Conservation (phyloP, 2,888 invertebrate species). For the Branchellion lobata region DNA sequence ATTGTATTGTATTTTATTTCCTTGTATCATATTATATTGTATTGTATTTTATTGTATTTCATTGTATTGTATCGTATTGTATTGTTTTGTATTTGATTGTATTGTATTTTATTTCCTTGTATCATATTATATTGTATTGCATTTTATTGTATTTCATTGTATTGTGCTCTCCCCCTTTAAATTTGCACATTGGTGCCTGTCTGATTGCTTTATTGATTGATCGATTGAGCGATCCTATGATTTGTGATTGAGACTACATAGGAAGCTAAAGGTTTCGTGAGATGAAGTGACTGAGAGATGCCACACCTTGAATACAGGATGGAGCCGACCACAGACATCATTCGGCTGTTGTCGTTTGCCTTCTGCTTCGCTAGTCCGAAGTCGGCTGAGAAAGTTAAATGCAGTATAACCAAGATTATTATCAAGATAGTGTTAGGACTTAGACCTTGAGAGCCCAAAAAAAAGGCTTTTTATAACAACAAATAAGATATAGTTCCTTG, state of each 20-base stretch:
- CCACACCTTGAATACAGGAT: conserved; percentile 63
- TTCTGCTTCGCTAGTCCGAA: conserved; percentile 65
- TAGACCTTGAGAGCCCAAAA: no score
- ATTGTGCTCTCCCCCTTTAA: no score
- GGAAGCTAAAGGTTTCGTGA: not conserved
- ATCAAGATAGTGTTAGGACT: not conserved
- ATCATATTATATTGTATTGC: no score
- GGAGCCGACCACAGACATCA: conserved; percentile 64
- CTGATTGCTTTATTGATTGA: not conserved
- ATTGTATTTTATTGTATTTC: no score
- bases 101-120: no score
- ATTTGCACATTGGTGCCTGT: not conserved
- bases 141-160: no score
- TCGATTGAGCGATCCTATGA: not conserved
- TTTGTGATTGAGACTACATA: not conserved
- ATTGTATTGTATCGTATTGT: no score
- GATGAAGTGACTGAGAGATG: not conserved
- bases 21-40: no score
- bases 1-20: no score
- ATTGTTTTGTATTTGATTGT: no score
- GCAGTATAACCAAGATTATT: not conserved
- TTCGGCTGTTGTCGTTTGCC: conserved; percentile 61
- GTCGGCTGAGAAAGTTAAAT: conserved; percentile 59
- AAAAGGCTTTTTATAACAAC: not conserved
- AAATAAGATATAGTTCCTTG: not conserved